Evolutionary conservation across 2,113 vertebrate species (phyloP), one percentile per base, ranked within the genome.

Genomic region (Willisornis vidua): DNA sequence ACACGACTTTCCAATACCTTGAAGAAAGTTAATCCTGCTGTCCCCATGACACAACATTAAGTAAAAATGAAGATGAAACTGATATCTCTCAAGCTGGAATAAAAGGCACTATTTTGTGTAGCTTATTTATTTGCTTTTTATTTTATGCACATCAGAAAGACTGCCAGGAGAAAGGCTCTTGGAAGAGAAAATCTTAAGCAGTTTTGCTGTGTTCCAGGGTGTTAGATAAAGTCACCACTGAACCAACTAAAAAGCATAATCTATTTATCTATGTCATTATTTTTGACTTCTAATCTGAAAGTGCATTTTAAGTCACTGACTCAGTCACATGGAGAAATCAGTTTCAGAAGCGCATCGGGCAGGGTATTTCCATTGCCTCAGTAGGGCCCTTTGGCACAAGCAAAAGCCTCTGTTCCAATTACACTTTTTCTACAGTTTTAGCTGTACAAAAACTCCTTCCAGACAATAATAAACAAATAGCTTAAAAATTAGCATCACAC

Each of bases 401-500:
- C 1, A 1, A 63, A 92, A 61, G 1, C 7, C 29, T 89, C 51
- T 52, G 4, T 85, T 72, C 62, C 54, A 51, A 26, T 73, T 57
- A 62, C 20, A 76, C 24, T 79, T 54, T 78, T 72, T 7, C 0
- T 59, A 37, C 17, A 49, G 37, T 46, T 91, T 85, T 43, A 54
- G 37, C 43, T 78, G 66, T 15, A 33, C 0, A 10, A 46, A 25
- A 61, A 80, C 31, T 81, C 86, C 8, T 92, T 88, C 52, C 39
- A 93, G 62, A 89, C 23, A 90, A 86, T 80, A 25, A 48, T 35
- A 85, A 94, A 84, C 39, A 95, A 97, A 72, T n/a, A 91, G 94
- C 94, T 94, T 67, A 78, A 78, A 94, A 90, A 84, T 92, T 94
- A 95, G 66, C 80, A 95, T 87, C 48, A 67, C 57, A 86, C 26